A percentile compares a stretch with the other conserved stretches of the same genome.
phyloP scores from a whole-genome alignment of 2,888 invertebrate species.

The Heteromurus nitidus region DNA sequence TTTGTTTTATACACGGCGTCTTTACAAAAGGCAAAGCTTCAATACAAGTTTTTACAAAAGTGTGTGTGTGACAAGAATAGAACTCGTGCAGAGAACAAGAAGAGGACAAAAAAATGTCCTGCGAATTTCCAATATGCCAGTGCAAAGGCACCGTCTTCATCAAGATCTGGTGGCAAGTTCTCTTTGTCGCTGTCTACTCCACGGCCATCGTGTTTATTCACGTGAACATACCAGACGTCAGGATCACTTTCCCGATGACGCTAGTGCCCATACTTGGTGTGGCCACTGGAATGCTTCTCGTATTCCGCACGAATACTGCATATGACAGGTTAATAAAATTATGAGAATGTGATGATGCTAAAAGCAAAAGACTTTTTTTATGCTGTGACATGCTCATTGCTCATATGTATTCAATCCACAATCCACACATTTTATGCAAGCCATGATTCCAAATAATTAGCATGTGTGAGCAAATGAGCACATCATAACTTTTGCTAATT shows the following conservation, averaged over 20 bases:
- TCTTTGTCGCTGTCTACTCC: conserved; percentile 57
- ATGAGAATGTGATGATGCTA: background rate
- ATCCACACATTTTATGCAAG: no score
- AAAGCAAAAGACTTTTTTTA: no score
- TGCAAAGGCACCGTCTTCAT: conserved; percentile 64
- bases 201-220: conserved; percentile 45
- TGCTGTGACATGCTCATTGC: no score
- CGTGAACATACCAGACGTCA: conserved; percentile 35
- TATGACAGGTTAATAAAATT: conserved; percentile 63
- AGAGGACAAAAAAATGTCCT: conserved; percentile 1
- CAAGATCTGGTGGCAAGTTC: conserved; percentile 69
- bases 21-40: background rate
- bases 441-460: no score
- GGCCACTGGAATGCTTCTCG: conserved; percentile 64
- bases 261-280: conserved; percentile 66
- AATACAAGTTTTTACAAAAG: background rate
- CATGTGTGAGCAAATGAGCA: no score
- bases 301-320: conserved; percentile 65
- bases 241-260: conserved; percentile 62
- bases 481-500: no score
- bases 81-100: no score
- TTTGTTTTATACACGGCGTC: background rate
- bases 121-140: conserved; percentile 40
- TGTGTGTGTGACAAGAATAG: background rate
- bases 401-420: no score